phyloP scores from a whole-genome alignment of 2,797 vertebrate genomes.

The Jordanella pulchra region DNA sequence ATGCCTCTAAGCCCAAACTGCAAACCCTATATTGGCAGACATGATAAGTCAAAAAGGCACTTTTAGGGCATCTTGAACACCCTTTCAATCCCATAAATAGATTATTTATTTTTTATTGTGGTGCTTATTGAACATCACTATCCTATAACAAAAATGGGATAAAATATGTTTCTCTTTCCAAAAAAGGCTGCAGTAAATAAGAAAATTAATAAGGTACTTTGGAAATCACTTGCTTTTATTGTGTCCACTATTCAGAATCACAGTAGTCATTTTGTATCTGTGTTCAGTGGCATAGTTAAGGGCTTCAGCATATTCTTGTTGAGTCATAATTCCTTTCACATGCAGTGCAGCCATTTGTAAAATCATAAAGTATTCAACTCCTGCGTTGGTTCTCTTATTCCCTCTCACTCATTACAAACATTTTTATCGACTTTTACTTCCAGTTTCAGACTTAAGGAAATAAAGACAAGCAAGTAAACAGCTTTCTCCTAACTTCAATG shows the following conservation, averaged over 20 bases:
- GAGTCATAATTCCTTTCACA: neutral
- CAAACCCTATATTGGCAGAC: neutral
- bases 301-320: neutral
- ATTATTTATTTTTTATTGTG: neutral
- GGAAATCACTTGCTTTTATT: neutral
- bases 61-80: neutral
- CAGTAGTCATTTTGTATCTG: neutral
- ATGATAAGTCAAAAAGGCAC: neutral
- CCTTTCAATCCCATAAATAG: neutral
- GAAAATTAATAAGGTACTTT: too few relatives aligned
- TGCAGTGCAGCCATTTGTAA: neutral
- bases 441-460: neutral
- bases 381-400: neutral
- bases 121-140: neutral
- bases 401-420: neutral
- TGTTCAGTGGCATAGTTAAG: neutral
- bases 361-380: neutral
- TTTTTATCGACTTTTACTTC: neutral
- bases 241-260: neutral
- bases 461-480: conserved; percentile 6
- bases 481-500: conserved; percentile 6
- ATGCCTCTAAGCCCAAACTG: neutral
- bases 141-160: neutral
- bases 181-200: neutral
- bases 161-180: neutral